Percentiles rank a stretch among this genome's conserved stretches.
Conservation (phyloP, 2,888 invertebrate species). For the Erpobdella octoculata region DNA sequence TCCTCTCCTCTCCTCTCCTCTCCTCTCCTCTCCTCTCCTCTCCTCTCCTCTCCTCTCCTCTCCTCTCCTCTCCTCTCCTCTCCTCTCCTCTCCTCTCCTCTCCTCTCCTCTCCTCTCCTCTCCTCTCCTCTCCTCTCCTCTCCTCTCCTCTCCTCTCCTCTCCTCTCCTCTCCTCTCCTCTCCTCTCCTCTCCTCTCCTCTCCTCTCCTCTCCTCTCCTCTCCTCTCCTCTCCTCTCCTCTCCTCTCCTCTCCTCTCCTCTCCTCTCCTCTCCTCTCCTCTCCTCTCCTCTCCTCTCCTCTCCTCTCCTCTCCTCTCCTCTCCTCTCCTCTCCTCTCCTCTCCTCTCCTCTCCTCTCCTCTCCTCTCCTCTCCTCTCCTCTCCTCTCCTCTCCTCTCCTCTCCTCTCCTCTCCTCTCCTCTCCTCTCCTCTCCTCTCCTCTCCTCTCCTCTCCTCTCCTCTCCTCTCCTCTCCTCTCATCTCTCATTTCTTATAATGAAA, state of each 20-base stretch:
- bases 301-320: constrained; percentile 28
- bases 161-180: constrained; percentile 20
- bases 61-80: constrained; percentile 26
- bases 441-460: constrained; percentile 28
- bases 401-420: constrained; percentile 28
- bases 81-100: constrained; percentile 30
- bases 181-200: constrained; percentile 26
- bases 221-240: constrained; percentile 17
- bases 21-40: constrained; percentile 26
- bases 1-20: constrained; percentile 25
- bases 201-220: constrained; percentile 28
- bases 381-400: constrained; percentile 26
- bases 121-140: constrained; percentile 29
- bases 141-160: constrained; percentile 29
- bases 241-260: constrained; percentile 29
- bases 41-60: constrained; percentile 21
- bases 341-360: constrained; percentile 29
- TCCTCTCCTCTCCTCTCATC: constrained; percentile 26
- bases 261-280: constrained; percentile 20
- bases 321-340: constrained; percentile 17
- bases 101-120: constrained; percentile 27
- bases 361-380: constrained; percentile 20
- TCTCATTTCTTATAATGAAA: background rate
- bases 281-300: constrained; percentile 26
- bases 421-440: constrained; percentile 16